phyloP scores from a whole-genome alignment of 2,888 invertebrate genomes.

The Aphodius sticticus region DNA sequence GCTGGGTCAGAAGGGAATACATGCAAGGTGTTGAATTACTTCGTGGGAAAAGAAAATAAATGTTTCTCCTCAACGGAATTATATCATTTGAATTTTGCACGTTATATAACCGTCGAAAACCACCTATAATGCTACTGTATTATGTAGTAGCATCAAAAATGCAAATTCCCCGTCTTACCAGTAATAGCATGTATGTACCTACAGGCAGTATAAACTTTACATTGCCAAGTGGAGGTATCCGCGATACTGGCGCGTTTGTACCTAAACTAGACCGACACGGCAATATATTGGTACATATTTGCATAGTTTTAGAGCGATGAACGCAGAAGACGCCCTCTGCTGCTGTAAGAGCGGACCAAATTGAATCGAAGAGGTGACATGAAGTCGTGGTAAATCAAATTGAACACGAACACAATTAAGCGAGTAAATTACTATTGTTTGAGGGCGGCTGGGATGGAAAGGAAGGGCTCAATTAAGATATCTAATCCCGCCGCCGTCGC shows the following conservation, averaged over 20 bases:
- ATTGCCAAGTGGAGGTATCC: not conserved
- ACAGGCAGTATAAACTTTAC: not conserved
- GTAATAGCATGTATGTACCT: not conserved
- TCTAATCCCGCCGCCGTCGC: constrained; percentile 15
- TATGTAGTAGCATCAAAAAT: not conserved
- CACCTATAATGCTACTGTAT: too few relatives aligned
- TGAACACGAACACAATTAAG: constrained; percentile 30
- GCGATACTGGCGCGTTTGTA: not conserved
- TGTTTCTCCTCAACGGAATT: not conserved
- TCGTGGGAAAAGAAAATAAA: not conserved
- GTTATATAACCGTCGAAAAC: not conserved
- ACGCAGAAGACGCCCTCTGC: not conserved
- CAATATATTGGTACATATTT: not conserved
- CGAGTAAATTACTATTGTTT: constrained; percentile 14
- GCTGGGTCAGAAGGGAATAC: not conserved
- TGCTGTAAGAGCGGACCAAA: not conserved
- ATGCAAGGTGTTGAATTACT: not conserved
- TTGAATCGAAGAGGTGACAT: constrained; percentile 18
- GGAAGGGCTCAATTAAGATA: constrained; percentile 10
- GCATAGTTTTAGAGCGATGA: not conserved
- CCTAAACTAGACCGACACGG: not conserved
- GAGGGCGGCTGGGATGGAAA: not conserved
- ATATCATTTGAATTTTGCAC: not conserved
- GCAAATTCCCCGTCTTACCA: not conserved
- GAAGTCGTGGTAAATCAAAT: constrained; percentile 22